Base-by-base conservation (phyloP, 2,113 vertebrate genomes). In the Etheostoma cragini region DNA sequence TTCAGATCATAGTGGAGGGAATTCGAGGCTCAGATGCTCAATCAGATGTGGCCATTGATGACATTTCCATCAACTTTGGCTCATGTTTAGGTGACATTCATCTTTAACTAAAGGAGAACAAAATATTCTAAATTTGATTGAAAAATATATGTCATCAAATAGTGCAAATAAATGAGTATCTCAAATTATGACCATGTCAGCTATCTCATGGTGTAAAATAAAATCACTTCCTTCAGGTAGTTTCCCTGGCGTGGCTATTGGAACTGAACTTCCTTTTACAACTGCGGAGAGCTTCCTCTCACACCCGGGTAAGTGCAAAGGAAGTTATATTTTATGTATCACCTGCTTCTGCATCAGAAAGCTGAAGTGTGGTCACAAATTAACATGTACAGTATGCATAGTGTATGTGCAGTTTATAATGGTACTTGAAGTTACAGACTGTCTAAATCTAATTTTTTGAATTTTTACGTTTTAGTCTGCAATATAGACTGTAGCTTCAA, bases 1-100 rank as follows among this genome's bases (percentile, higher is more conserved):
- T 87, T 74, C 75, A 95, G 95, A 91, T 95, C 58, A 91, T 95
- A 45, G 5, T 94, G 15, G 94, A 95, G 83, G 95, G 88, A 75
- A 93, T 95, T 68, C 82, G 92, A 57, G 95, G 94, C 50, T 93
- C 94, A n/a, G 69, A 75, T 56, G 47, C 17, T 66, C 33, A 38
- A 21, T 95, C 95, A 54, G 93, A 95, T 80, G 81, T 95, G 63
- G 91, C 94, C 24, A 78, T 93, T 38, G 95, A 95, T 88, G 95
- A 95, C 42, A 72, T 93, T 65, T 91, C 91, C 12, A 79, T 94
- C 8, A 62, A 88, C n/a, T 72, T 73, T 49, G 86, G 91, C 30
- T 72, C 86, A 76, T 94, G 93, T 67, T 72, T 82, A 90, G 90
- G 93, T 94, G 26, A 88, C 21, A 15, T n/a, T 71, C 15, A 50